Conservation (phyloP, 2,888 invertebrate genomes). For the Dendrolimus pini region DNA sequence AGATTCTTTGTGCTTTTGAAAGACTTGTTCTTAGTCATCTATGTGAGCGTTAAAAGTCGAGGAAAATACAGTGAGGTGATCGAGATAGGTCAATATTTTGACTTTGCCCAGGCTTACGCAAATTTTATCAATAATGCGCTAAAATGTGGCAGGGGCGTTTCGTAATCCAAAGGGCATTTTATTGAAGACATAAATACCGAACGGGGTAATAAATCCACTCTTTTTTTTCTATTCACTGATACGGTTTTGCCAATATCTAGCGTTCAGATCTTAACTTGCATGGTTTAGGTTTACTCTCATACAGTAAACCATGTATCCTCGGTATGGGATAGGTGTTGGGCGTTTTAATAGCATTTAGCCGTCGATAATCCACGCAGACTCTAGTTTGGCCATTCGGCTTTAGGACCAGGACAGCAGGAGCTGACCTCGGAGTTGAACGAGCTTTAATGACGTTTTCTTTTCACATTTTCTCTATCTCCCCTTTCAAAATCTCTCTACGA, state of each 20-base stretch:
- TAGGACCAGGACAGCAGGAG: slow-evolving; percentile 35
- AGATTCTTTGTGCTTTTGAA: slow-evolving; percentile 2
- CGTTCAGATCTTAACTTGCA: slow-evolving; percentile 15
- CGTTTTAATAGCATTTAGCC: slow-evolving; percentile 17
- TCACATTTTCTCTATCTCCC: slow-evolving; percentile 28
- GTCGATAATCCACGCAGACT: slow-evolving; percentile 35
- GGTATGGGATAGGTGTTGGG: slow-evolving; percentile 38
- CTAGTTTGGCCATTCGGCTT: slow-evolving; percentile 27
- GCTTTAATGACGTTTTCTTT: slow-evolving; percentile 30
- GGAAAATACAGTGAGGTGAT: not conserved
- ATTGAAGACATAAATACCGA: slow-evolving; percentile 34
- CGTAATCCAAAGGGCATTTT: slow-evolving; percentile 3
- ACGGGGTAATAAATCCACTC: slow-evolving; percentile 32
- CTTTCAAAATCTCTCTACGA: slow-evolving; percentile 15
- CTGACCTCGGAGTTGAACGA: slow-evolving; percentile 27
- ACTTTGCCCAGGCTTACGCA: not conserved
- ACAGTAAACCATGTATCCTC: slow-evolving; percentile 28
- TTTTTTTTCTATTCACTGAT: slow-evolving; percentile 24
- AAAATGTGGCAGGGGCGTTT: slow-evolving; percentile 21
- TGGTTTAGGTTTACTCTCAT: slow-evolving; percentile 22
- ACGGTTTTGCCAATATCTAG: slow-evolving; percentile 25
- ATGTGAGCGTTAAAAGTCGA: not conserved
- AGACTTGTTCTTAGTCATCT: slow-evolving; percentile 2
- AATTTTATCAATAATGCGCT: slow-evolving; percentile 11
- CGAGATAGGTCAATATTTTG: not conserved